Evolutionary conservation across 1,140 invertebrate species (phyloP), one percentile per base, ranked within the genome.

Genomic region (Dermatophagoides farinae): DNA sequence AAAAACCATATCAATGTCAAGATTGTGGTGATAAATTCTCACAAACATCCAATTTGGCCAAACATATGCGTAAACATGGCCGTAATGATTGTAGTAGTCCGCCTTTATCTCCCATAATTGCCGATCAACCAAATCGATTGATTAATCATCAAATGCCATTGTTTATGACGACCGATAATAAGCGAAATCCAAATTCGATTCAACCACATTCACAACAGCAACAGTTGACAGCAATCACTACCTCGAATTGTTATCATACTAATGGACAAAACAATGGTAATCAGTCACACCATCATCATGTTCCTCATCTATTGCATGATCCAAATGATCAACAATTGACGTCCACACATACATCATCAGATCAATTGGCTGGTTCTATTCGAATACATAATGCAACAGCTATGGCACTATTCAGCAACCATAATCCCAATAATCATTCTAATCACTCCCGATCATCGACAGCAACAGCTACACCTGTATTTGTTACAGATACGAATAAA

Each of bases 31-130:
- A 60, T 12, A 49, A 50, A 25, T 60, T 60, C 22, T 50, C 58
- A 16, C 58, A 60, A 23, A 31, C 46, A 10, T 50, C 46, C 6
- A 60, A 60, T 41, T 22, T 60, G n/a, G 18, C 46, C 11, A 60
- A 60, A 52, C 58, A 60, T 41, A 47, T 49, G 43, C 58, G 58
- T 20, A 60, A 60, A 43, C 58, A 60, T 52, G 23, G 25, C 22
- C 38, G 23, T 14, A 31, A 4, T 31, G 31, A 31, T 31, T 31
- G 31, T 31, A 31, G 8, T 31, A 31, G 31, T 31, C 31, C 31
- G 8, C 8, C 51, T 4, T 20, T 22, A 53, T 18, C 51, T 5
- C 2, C 31, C 8, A 31, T 8, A 8, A 31, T 31, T 31, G 31
- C 8, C 8, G 31, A 31, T 20, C 44, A 20, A 20, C 10, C 16